Percentiles rank a stretch among this genome's conserved stretches.
Evolutionary conservation across 2,797 vertebrate genomes (phyloP).

Genomic region (Paramormyrops hopkinsi): DNA sequence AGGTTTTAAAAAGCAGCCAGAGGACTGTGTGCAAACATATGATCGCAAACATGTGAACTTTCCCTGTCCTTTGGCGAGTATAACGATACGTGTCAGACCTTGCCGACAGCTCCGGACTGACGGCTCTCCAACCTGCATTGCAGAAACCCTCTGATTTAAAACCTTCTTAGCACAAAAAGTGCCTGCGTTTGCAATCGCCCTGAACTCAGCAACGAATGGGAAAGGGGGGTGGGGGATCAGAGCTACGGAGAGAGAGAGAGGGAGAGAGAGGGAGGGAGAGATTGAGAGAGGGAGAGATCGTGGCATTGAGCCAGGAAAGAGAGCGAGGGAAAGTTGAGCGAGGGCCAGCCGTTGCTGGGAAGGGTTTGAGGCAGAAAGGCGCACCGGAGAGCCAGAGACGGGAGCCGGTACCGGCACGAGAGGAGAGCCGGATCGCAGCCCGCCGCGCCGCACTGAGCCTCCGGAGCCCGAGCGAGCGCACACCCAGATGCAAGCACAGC

Average conservation of each 20-base stretch:
- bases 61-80: neutral
- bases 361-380: neutral
- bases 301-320: neutral
- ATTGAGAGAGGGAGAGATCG: neutral
- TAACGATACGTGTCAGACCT: neutral
- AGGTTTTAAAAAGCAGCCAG: neutral
- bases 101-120: neutral
- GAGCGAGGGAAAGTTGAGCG: conserved; percentile 5
- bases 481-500: conserved; percentile 1
- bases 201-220: neutral
- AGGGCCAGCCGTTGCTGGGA: neutral
- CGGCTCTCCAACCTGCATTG: neutral
- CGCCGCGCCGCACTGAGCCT: neutral
- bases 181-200: conserved; percentile 11
- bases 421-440: neutral
- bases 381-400: neutral
- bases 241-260: neutral
- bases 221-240: neutral
- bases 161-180: conserved; percentile 16
- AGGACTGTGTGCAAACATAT: neutral
- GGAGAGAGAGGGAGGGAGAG: neutral
- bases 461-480: neutral
- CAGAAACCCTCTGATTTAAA: conserved; percentile 21
- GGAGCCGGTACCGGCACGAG: neutral
- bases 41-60: neutral